Conservation (phyloP, 2,888 invertebrate genomes). For the Noctua comes region DNA sequence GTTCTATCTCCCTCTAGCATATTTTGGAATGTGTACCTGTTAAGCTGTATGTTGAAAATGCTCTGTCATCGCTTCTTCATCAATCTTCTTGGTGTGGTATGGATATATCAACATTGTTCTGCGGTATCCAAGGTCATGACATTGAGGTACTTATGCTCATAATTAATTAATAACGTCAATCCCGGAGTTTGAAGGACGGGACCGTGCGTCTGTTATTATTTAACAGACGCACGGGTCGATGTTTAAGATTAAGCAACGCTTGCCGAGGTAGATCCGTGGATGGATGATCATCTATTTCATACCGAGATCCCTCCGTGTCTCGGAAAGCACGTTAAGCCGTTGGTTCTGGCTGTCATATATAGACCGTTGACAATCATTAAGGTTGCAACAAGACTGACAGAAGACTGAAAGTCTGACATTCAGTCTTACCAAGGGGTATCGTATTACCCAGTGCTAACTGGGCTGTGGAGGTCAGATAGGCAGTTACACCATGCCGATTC, state of each 20-base stretch:
- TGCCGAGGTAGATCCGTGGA: accelerated
- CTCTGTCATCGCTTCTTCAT: slow-evolving; percentile 36
- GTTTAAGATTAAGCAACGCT: background rate
- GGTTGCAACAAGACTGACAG: too few species aligned
- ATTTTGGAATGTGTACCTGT: background rate
- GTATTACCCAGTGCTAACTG: background rate
- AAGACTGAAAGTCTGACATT: background rate
- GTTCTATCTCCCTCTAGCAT: background rate
- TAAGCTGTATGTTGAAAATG: slow-evolving; percentile 8
- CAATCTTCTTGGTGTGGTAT: slow-evolving; percentile 21
- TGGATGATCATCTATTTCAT: background rate
- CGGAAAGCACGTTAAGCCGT: background rate
- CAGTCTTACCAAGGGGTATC: background rate
- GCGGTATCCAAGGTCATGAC: background rate
- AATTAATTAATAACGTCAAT: slow-evolving; percentile 35
- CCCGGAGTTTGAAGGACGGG: background rate
- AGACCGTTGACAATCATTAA: background rate
- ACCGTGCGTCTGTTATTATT: too few species aligned
- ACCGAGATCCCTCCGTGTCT: background rate
- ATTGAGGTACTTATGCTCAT: background rate
- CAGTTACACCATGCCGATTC: background rate
- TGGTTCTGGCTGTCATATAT: background rate
- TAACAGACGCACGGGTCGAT: background rate
- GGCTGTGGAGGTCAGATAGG: background rate
- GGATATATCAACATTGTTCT: slow-evolving; percentile 26